Evolutionary conservation across 2,797 vertebrate genomes (phyloP).

Genomic region (Bradypus variegatus): DNA sequence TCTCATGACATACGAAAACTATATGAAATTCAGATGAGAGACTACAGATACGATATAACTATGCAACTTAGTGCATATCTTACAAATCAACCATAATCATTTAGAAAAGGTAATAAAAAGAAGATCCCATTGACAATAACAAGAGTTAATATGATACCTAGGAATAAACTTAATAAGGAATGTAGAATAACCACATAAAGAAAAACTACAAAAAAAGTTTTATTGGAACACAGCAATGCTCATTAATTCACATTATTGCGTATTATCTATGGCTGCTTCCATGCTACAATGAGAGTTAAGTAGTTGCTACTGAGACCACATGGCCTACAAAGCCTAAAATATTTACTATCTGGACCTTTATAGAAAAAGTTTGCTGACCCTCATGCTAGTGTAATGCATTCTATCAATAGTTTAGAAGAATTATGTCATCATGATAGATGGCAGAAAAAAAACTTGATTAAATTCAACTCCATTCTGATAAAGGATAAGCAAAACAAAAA

Average conservation of each 20-base stretch:
- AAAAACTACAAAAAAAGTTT: neutral
- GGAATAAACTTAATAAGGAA: no score
- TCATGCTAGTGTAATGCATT: neutral
- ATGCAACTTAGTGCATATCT: no score
- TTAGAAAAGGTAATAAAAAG: no score
- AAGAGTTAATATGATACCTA: no score
- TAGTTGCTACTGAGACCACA: neutral
- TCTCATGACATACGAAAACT: neutral
- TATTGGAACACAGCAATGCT: neutral
- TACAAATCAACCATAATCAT: no score
- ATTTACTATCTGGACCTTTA: neutral
- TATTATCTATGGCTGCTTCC: no score
- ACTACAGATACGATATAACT: no score
- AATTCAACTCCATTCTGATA: neutral
- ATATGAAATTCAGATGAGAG: neutral
- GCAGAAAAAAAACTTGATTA: neutral
- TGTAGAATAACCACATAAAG: no score
- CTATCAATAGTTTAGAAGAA: neutral
- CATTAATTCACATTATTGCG: no score
- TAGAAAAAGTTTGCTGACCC: no score
- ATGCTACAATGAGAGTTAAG: neutral
- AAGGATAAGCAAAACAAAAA: neutral
- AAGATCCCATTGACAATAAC: no score
- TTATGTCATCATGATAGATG: neutral
- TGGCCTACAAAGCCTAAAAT: neutral